Evolutionary conservation across 2,113 vertebrate genomes (phyloP), one percentile per base, ranked within the genome.

Genomic region (Corythornis madagascariensis): DNA sequence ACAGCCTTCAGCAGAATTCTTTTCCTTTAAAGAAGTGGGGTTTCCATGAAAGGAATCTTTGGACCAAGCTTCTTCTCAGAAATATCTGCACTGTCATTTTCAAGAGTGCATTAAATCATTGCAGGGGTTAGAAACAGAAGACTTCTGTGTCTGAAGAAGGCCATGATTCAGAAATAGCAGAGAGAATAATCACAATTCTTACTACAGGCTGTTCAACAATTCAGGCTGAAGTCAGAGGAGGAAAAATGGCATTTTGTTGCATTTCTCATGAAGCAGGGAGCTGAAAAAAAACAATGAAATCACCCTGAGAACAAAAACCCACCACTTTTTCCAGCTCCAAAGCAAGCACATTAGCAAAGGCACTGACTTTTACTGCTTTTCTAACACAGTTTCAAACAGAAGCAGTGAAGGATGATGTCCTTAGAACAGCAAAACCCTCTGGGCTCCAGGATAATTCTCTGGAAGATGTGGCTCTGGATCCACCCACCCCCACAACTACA

Each of bases 171-270:
- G 59, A 92, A 92, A 89, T 21, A 43, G 43, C n/a, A 56, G 76
- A 66, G 82, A 55, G 87, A 82, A 91, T 92, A 72, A 91, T 94
- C 92, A 94, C 78, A 89, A 95, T 94, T 93, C 93, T 91, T 76
- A 84, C 82, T 55, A 91, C 82, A 89, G 2, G 38, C 88, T 89
- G 85, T 85, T 59, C 80, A 92, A 96, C 90, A 96, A 95, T 88
- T 15, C 79, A 33, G 79, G 19, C 89, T 88, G 53, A 91, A 95
- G 89, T 79, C 84, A 65, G 57, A 45, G 6, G 28, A 18, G 19
- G 8, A 1, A 82, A 83, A 86, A 91, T 42, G 79, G 67, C 85
- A 66, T 79, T 95, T 92, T 89, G 64, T 89, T 80, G 55, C 47
- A 73, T 79, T 89, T 85, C 33, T 21, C 67, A 82, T 82, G 85